A percentile compares a stretch with the other conserved stretches of the same genome.
phyloP scores from a whole-genome alignment of 2,888 invertebrate genomes.

The Apodemia hepburni region DNA sequence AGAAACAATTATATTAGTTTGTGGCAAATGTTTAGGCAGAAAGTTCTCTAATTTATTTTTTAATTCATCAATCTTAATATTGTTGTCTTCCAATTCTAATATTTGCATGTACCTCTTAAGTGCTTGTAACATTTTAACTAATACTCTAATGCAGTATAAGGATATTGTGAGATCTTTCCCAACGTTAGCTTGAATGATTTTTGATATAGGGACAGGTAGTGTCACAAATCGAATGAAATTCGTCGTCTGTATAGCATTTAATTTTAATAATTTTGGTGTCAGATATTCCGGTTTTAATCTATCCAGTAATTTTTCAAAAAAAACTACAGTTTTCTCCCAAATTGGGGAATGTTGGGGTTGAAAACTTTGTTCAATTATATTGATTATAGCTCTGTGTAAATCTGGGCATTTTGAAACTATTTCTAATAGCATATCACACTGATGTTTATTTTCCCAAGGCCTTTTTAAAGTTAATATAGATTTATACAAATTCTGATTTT shows the following conservation, averaged over 20 bases:
- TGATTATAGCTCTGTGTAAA: slow-evolving; percentile 82
- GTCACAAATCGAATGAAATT: slow-evolving; percentile 72
- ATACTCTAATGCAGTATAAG: slow-evolving; percentile 65
- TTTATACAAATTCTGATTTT: slow-evolving; percentile 82
- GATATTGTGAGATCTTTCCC: slow-evolving; percentile 62
- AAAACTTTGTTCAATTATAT: slow-evolving; percentile 79
- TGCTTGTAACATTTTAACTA: slow-evolving; percentile 79
- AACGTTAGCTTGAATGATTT: slow-evolving; percentile 54
- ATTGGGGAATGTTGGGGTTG: slow-evolving; percentile 79
- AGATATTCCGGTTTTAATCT: slow-evolving; percentile 72
- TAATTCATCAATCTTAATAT: slow-evolving; percentile 46
- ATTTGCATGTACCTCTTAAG: slow-evolving; percentile 74
- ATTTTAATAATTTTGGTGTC: slow-evolving; percentile 59
- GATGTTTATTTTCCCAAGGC: slow-evolving; percentile 85
- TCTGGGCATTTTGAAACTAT: slow-evolving; percentile 86
- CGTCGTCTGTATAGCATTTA: slow-evolving; percentile 73
- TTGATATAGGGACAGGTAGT: slow-evolving; percentile 71
- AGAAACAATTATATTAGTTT: slow-evolving; percentile 49
- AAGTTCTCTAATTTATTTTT: slow-evolving; percentile 62
- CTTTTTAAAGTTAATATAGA: slow-evolving; percentile 82
- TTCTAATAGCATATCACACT: slow-evolving; percentile 81
- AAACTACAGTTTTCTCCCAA: slow-evolving; percentile 74
- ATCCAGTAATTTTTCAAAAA: slow-evolving; percentile 63
- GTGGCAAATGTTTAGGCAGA: slow-evolving; percentile 68
- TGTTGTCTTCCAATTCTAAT: slow-evolving; percentile 55